Evolutionary conservation across 2,113 vertebrate species (phyloP), one percentile per base, ranked within the genome.

Genomic region (Cepphus grylle): DNA sequence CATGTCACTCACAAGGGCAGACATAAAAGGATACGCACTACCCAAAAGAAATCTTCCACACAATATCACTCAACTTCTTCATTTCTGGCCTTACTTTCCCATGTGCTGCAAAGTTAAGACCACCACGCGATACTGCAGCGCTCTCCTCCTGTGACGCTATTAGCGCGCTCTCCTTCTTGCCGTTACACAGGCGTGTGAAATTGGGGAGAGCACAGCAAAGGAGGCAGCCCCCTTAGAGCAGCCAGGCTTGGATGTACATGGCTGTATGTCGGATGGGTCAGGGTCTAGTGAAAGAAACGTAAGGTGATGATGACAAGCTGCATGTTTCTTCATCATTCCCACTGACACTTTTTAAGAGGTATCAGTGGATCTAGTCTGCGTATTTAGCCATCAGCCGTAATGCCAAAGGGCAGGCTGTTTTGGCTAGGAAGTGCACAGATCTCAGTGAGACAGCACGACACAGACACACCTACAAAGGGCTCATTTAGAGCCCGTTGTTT

Each of bases 41-140:
- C 14, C 4, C 43, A 20, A 40, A 87, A 80, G 23, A 72, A 85
- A 65, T 47, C 55, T 90, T 72, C 32, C 40, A 66, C 29, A 26
- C 32, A 73, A 5, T 59, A 88, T 10, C 0, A 0, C 40, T 72
- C 14, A 27, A 14, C 29, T 82, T 58, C 58, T 32, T 84, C 3
- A 58, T 27, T 90, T 77, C 50, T 45, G 11, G 21, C 53, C 50
- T 56, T 66, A 27, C 43, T 78, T 76, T 74, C 34, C 26, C 56
- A 40, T 0, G 1, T 40, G 52, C 65, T 56, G 22, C 32, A 29
- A 58, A 86, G 42, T 32, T 53, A 80, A 73, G 72, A 49, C 11
- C 27, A 42, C 19, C 6, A 36, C 62, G 42, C 66, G 25, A 77
- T 14, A 22, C 11, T 4, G 21, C n/a, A 66, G 29, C 0, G 3